Evolutionary conservation across 2,797 vertebrate genomes (phyloP), one percentile per base, ranked within the genome.

Genomic region (Notolepis coatsorum): DNA sequence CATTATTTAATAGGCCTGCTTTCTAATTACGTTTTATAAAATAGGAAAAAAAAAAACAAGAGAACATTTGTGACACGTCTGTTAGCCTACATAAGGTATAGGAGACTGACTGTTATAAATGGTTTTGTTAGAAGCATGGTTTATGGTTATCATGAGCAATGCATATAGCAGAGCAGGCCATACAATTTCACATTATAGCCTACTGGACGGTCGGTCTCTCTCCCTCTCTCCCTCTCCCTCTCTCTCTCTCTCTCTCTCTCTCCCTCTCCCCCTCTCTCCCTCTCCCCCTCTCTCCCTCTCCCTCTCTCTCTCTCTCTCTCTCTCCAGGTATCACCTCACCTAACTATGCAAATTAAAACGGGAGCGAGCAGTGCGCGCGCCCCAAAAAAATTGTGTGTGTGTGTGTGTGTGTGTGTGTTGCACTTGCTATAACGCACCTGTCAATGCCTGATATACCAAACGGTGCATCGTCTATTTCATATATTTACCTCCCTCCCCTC

Each of bases 391-490:
- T 75, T 57, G 71, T 41, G 33, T n/a, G n/a, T n/a, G n/a, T n/a
- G n/a, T n/a, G n/a, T n/a, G n/a, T n/a, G n/a, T n/a, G n/a, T n/a
- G n/a, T n/a, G 70, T 71, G 52, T 38, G 70, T 69, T 73, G 63
- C 71, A n/a, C n/a, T n/a, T n/a, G n/a, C n/a, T n/a, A n/a, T 81
- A 81, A 83, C 86, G 84, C 87, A 89, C 90, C 86, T 90, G 89
- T 85, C 86, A 88, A 76, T 61, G 71, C 75, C 75, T 61, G 59
- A 76, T 73, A 61, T 77, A 61, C 60, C 73, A 9, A 72, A 55
- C 75, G 57, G 10, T 72, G 70, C 70, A 72, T 49, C 68, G 66
- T 73, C 63, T 48, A 39, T 81, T 64, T 65, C 62, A 80, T 61
- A 58, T 47, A 55, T 83, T 71, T 80, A 59, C 72, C 52, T 6